phyloP scores from a whole-genome alignment of 2,113 vertebrate species.

The Tupaia tana region DNA sequence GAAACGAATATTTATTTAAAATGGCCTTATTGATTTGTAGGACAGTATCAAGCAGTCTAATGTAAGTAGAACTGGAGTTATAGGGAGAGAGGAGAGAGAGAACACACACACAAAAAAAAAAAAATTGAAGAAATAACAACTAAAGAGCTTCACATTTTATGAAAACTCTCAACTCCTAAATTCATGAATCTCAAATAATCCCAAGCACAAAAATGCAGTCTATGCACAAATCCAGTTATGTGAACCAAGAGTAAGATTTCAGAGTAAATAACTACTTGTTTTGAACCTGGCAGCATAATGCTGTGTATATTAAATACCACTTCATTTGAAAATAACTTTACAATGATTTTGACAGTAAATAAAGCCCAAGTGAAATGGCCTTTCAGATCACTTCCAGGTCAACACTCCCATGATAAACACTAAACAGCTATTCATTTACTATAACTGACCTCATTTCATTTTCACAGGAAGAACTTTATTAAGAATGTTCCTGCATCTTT shows the following conservation, averaged over 20 bases:
- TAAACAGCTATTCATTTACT: not conserved
- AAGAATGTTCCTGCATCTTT: not conserved
- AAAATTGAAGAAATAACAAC: not conserved
- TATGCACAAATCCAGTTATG: not conserved
- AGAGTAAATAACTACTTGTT: not conserved
- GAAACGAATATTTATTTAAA: not conserved
- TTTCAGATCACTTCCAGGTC: not conserved
- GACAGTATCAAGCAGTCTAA: not conserved
- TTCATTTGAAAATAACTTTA: not conserved
- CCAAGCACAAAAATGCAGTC: not conserved
- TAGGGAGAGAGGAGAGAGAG: not conserved
- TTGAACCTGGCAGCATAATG: not conserved
- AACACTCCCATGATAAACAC: not conserved
- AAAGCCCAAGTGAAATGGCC: not conserved
- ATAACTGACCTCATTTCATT: not conserved
- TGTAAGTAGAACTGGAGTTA: not conserved
- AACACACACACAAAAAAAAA: not conserved
- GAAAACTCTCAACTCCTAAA: not conserved
- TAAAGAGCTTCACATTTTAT: not conserved
- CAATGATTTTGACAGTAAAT: not conserved
- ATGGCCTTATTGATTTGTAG: not conserved
- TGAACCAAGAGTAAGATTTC: not conserved
- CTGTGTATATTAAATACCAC: not conserved
- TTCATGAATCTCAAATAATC: not conserved
- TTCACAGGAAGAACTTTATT: not conserved